A percentile compares a stretch with the other conserved stretches of the same genome.
These are phyloP conservation scores for Noctilio leporinus DNA, from an alignment of 2,113 vertebrate species.

Conservation along the genomic window DNA sequence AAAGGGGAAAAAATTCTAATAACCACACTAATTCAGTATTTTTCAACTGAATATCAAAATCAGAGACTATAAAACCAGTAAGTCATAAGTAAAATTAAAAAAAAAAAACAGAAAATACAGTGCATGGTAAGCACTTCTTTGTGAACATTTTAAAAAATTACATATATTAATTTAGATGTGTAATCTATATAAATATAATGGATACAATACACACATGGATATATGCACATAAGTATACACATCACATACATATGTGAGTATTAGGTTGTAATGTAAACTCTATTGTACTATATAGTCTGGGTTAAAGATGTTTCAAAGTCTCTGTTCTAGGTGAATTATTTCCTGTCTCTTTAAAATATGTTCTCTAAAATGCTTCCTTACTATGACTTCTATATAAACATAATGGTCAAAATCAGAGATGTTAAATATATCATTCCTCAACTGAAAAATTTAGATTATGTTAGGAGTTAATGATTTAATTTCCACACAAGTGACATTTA, in stretches of 20 bases:
- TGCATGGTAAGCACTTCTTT: neutral
- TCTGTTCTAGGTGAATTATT: neutral
- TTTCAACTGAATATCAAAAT: neutral
- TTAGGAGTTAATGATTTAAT: neutral
- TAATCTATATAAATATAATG: neutral
- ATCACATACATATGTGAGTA: neutral
- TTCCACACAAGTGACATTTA: neutral
- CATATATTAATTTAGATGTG: neutral
- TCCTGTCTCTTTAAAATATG: neutral
- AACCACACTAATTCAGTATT: neutral
- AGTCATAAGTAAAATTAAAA: neutral
- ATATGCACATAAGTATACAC: neutral
- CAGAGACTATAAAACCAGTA: neutral
- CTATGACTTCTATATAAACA: neutral
- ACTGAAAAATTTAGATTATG: neutral
- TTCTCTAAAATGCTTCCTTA: neutral
- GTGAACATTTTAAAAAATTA: neutral
- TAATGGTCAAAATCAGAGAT: neutral
- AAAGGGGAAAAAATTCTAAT: neutral
- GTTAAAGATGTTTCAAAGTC: conserved; percentile 7
- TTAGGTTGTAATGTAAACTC: neutral
- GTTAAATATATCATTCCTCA: neutral
- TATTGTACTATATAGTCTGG: neutral
- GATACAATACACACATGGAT: neutral
- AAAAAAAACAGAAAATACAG: neutral